Base-by-base conservation (phyloP, 2,888 invertebrate species). In the Camponotus fellah region DNA sequence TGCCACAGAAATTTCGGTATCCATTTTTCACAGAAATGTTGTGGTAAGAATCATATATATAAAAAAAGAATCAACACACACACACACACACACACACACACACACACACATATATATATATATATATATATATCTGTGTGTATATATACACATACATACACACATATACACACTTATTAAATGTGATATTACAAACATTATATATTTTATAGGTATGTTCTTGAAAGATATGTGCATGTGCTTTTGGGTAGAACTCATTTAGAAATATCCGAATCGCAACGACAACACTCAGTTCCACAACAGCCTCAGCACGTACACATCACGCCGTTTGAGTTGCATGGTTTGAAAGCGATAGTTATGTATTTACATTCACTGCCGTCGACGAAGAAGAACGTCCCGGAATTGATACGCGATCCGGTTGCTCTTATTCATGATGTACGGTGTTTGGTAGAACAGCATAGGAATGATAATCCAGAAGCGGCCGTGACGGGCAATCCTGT, bases 21-120 rank as follows among this genome's bases (percentile, higher is more conserved):
- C 99, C 99, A 0, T 99, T 99, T 95, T 99, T 99, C 95, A 98
- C 98, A 17, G 99, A 99, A 95, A 99, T 99, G 97, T 95, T 99
- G 84, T 99, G 99, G 99, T 94, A 91, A 82, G 91, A 83, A 56
- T 56, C 5, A 6, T 40, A 21, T 49, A 64, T 76, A 66, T 66
- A 26, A 26, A 26, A 26, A 26, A 26, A 26, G 26, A 26, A 26
- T 26, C 26, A 26, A 26, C 26, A 26, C 26, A 26, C 0, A 26
- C 26, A 26, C 26, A 26, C 26, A 26, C 26, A 26, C 26, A 26
- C n/a, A n/a, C n/a, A n/a, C n/a, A n/a, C n/a, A n/a, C n/a, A n/a
- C n/a, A n/a, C n/a, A 6, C n/a, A 80, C 69, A n/a, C 14, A 9
- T 66, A 26, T 3, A 14, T 6, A 46, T 21, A 26, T 66, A 32